Evolutionary conservation across 1,140 invertebrate genomes (phyloP), one percentile per base, ranked within the genome.

Genomic region (Tetramorium simillimum): DNA sequence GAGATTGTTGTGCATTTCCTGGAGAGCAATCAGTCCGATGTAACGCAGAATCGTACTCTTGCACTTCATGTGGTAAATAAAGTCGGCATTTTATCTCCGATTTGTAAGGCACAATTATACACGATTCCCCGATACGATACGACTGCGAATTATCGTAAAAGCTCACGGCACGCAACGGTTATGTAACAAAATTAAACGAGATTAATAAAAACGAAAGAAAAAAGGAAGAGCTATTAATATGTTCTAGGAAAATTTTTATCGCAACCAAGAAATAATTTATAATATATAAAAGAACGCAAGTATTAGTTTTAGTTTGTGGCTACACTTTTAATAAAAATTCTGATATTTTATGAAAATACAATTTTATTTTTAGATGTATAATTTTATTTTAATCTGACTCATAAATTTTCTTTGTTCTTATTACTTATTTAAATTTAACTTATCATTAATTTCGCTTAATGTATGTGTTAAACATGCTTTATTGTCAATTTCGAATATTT

Each of bases 71-170:
- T 60, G n/a, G 28, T 14, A 67, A 46, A 67, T 80, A 67, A 80
- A 24, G 28, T 73, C 10, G 28, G 12, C 18, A 12, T 80, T 80
- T 80, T 80, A 80, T 51, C 76, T 67, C 10, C 16, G 14, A 67
- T 80, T 80, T 80, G 76, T 67, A 67, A 65, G 14, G 65, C 12
- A 43, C 43, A 80, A 78, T 78, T 78, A 65, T 24, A 78, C 18
- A 12, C 76, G 28, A 65, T 78, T 65, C n/a, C 3, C 24, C 43
- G 60, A 65, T 65, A 40, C 40, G 28, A 63, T 43, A 18, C 40
- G 18, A 60, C n/a, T 76, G 43, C 40, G 58, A 78, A 78, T 65
- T 65, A 78, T 18, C 21, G 24, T 78, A 65, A 78, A 78, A 78
- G 60, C 43, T 12, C 18, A 63, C 43, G 12, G 60, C 1, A 33